Base-by-base conservation (phyloP, 2,797 vertebrate genomes). In the Tenualosa thibaudeaui region DNA sequence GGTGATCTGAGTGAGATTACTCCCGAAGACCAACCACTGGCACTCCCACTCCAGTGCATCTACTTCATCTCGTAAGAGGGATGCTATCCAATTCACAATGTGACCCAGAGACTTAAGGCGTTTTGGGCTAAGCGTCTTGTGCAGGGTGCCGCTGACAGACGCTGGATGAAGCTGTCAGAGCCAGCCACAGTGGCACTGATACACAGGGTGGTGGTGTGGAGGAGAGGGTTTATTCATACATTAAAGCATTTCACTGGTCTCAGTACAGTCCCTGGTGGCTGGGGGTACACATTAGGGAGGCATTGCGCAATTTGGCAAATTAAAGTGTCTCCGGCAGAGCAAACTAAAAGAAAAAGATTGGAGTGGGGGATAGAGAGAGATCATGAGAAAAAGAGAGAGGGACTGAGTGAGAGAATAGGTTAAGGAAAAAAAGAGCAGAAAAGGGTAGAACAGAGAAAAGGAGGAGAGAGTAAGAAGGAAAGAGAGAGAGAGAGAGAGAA, bases 121-220 rank as follows among this genome's bases (percentile, higher is more conserved):
- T 13, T 50, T 40, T 84, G 75, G 71, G 54, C 71, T 24, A 51
- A 46, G 84, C 84, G 84, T 84, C 51, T 71, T 60, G 24, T 53
- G 82, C 50, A 53, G 81, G 83, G 82, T 31, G 31, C 31, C 62
- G 87, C 82, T 82, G 87, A 87, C 89, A 88, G 83, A 84, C 83
- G 43, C 56, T 53, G 68, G 87, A 90, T 89, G 84, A 88, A 88
- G 87, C 84, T 86, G 84, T 89, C 88, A 87, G 53, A 62, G 51
- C 81, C 84, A 54, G 60, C 49, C 82, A 84, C 85, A 86, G 84
- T 87, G 84, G 87, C 82, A 84, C 82, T 81, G 71, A 46, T 78
- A 19, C 7, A 1, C 37, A 4, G 0, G 65, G n/a, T 24, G 65
- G 65, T 4, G 10, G 65, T 7, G 65, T 50, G 50, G 50, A 50